Evolutionary conservation across 2,888 invertebrate species (phyloP).

Genomic region (Volucella inanis): DNA sequence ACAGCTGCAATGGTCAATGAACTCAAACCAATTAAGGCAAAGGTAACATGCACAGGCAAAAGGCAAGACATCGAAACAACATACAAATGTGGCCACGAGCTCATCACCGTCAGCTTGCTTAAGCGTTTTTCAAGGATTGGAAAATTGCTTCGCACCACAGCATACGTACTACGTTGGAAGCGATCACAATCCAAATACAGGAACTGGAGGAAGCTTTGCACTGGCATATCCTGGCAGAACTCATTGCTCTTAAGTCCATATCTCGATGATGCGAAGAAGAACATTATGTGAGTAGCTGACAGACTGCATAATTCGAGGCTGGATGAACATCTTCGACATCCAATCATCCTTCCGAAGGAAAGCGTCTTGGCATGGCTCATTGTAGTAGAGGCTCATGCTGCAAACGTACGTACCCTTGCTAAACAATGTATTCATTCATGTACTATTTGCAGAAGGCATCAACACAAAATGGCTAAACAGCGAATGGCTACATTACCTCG

Average conservation of each 20-base stretch:
- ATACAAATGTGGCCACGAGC: too few species aligned
- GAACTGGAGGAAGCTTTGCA: slow-evolving; percentile 22
- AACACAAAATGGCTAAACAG: too few species aligned
- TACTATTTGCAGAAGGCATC: too few species aligned
- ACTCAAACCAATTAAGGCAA: too few species aligned
- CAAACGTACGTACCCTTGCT: too few species aligned
- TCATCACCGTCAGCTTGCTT: neutral
- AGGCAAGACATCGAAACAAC: too few species aligned
- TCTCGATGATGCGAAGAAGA: neutral
- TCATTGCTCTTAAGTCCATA: slow-evolving; percentile 27
- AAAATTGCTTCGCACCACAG: slow-evolving; percentile 10
- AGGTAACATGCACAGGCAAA: too few species aligned
- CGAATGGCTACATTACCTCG: too few species aligned
- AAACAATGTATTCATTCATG: too few species aligned
- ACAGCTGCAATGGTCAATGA: too few species aligned
- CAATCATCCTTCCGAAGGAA: slow-evolving; percentile 16
- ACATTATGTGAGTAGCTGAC: slow-evolving; percentile 16
- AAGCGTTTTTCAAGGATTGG: slow-evolving; percentile 23
- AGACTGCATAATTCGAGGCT: slow-evolving; percentile 18
- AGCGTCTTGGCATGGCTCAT: slow-evolving; percentile 26
- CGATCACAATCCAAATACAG: slow-evolving; percentile 7
- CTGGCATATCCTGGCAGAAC: slow-evolving; percentile 12
- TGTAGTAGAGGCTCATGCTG: slow-evolving; percentile 13
- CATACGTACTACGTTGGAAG: slow-evolving; percentile 14
- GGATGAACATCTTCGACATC: slow-evolving; percentile 12